Evolutionary conservation across 2,113 vertebrate genomes (phyloP).

Genomic region (Campylomormyrus numenius): DNA sequence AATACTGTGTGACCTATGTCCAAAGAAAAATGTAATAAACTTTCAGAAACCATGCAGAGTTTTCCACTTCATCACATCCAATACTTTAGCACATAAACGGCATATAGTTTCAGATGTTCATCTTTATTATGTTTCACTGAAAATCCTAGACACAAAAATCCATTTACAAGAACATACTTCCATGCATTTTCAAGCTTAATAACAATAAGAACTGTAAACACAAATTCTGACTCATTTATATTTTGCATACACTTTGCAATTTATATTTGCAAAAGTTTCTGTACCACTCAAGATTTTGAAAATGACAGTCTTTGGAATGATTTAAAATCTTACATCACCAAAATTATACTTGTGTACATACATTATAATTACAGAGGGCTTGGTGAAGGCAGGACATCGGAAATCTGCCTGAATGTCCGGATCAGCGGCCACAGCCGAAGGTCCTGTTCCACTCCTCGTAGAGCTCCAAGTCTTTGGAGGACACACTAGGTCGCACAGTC

Average conservation of each 20-base stretch:
- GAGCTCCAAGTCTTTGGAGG: constrained; percentile 76
- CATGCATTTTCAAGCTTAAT: not conserved
- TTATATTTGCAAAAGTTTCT: not conserved
- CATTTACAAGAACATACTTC: not conserved
- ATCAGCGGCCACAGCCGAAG: constrained; percentile 81
- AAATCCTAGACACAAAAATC: not conserved
- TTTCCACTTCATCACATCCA: not conserved
- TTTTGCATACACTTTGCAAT: not conserved
- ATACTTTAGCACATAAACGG: not conserved
- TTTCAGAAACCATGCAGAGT: not conserved
- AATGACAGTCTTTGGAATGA: not conserved
- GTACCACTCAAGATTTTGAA: not conserved
- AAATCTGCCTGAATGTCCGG: not conserved
- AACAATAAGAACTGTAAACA: not conserved
- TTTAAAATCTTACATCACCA: not conserved
- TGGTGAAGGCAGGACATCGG: not conserved
- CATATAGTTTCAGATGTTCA: not conserved
- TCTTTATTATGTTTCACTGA: not conserved
- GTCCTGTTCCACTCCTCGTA: constrained; percentile 89
- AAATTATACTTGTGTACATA: not conserved
- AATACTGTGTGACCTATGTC: not conserved
- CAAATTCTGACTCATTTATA: not conserved
- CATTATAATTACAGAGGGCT: not conserved
- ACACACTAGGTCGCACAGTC: constrained; percentile 81
- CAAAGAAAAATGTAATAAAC: not conserved